Base-by-base conservation (phyloP, 2,113 vertebrate species). In the Myiagra hebetior region DNA sequence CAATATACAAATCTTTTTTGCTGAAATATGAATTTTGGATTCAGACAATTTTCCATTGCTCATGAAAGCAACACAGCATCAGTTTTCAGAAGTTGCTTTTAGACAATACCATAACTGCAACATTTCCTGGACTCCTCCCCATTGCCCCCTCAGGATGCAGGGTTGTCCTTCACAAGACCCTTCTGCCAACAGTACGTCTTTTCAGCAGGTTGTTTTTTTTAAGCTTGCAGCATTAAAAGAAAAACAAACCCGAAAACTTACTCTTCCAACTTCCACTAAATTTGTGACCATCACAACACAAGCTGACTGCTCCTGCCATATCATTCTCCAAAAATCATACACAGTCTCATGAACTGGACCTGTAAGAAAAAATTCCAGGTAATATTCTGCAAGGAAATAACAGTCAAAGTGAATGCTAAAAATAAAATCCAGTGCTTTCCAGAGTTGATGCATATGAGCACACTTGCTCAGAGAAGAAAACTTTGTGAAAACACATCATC, bases 291-390 rank as follows among this genome's bases (percentile, higher is more conserved):
- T 99, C 89, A 99, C 99, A 76, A 99, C 98, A 87, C 99, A 99
- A 85, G 98, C 99, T 2, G 99, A 99, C 87, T 99, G 99, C 81
- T 99, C 99, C 97, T 99, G 99, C 99, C 99, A 99, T 96, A 99
- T 98, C 99, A 99, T 99, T 97, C 99, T 99, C 99, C 99, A 99
- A 97, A 99, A 99, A 97, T 99, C 99, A 95, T 99, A 99, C 15
- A 99, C 99, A 6, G 99, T 99, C 98, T 99, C 99, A 64, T 99
- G 99, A 93, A 99, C 99, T 23, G 99, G 99, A 85, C 99, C 99
- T 99, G 91, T 9, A 97, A 95, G 73, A 77, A 86, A 55, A 96
- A 93, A 89, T 6, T 64, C 21, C 46, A 73, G 76, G 28, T 80
- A 93, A 84, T 39, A 72, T 10, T 69, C 21, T 20, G 23, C 8